Evolutionary conservation across 1,140 invertebrate species (phyloP), one percentile per base, ranked within the genome.

Genomic region (Portunus trituberculatus): DNA sequence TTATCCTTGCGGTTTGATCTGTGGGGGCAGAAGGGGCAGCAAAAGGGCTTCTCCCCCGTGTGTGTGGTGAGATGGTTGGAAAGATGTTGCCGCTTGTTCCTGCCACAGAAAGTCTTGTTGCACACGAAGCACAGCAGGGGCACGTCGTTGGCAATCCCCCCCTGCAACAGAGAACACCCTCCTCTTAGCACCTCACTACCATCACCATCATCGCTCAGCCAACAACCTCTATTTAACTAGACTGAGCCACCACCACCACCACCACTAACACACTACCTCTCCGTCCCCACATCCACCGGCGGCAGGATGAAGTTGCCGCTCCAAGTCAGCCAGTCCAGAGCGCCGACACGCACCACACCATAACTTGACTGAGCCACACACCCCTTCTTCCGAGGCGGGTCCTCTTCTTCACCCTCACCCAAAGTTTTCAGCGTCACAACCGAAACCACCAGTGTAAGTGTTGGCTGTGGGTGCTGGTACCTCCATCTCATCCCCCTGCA

Each of bases 21-120:
- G 86, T 96, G 95, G 46, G 96, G 96, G 97, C 99, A 99, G 94
- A 99, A 97, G 90, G 98, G 98, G 97, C 98, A 99, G 96, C 98
- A 97, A 97, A 99, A 99, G 16, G 98, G 98, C 95, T 98, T 97
- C 97, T 99, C 98, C 93, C 98, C 98, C 96, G 98, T 99, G 97
- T 99, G 98, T 91, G 96, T 96, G 93, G 92, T 93, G 94, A 96
- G 94, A 82, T 96, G 96, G 59, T 94, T 95, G 91, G 93, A 92
- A 91, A 96, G 96, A 76, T 95, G 92, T 76, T 96, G 95, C 93
- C 93, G 84, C 83, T 92, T 95, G 94, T 96, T 96, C 67, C 95
- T 94, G 67, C 96, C 96, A 86, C 93, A 91, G 96, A 96, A 94
- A 67, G 94, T 86, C 94, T 95, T 95, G 93, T 92, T 95, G 93